These are phyloP conservation scores for Escarpia spicata DNA, from an alignment of 2,888 invertebrate species.

Conservation along the genomic window DNA sequence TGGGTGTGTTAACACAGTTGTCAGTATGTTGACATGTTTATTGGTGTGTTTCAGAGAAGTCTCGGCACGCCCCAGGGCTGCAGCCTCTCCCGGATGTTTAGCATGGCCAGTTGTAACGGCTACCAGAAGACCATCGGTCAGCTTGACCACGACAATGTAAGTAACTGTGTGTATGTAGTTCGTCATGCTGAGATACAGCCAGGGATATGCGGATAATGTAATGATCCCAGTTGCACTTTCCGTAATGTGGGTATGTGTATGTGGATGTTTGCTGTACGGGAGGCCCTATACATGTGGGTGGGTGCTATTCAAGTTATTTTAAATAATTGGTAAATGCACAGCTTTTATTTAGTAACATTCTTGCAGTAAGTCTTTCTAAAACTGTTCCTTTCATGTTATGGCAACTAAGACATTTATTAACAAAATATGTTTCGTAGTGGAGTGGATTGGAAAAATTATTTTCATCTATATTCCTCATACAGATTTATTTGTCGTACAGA, in stretches of 20 bases:
- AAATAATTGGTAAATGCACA: not conserved
- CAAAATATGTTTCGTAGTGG: not conserved
- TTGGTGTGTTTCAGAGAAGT: constrained; percentile 42
- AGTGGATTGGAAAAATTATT: not conserved
- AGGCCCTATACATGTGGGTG: no score
- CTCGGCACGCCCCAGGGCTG: constrained; percentile 55
- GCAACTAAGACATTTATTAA: not conserved
- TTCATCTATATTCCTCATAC: not conserved
- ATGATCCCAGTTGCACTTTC: not conserved
- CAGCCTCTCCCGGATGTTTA: constrained; percentile 59
- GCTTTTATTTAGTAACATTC: not conserved
- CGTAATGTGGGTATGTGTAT: not conserved
- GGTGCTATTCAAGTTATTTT: not conserved
- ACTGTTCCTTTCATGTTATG: not conserved
- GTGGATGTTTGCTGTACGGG: no score
- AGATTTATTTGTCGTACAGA: not conserved
- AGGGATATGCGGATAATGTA: not conserved
- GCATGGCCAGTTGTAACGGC: constrained; percentile 52
- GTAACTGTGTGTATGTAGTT: constrained; percentile 23
- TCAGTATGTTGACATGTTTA: not conserved
- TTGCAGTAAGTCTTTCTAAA: not conserved
- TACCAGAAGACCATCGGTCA: constrained; percentile 47
- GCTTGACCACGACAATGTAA: constrained; percentile 46
- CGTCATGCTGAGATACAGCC: not conserved
- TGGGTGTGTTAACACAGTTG: not conserved